Evolutionary conservation across 2,888 invertebrate genomes (phyloP).

Genomic region (Lepidochrysops patricia): DNA sequence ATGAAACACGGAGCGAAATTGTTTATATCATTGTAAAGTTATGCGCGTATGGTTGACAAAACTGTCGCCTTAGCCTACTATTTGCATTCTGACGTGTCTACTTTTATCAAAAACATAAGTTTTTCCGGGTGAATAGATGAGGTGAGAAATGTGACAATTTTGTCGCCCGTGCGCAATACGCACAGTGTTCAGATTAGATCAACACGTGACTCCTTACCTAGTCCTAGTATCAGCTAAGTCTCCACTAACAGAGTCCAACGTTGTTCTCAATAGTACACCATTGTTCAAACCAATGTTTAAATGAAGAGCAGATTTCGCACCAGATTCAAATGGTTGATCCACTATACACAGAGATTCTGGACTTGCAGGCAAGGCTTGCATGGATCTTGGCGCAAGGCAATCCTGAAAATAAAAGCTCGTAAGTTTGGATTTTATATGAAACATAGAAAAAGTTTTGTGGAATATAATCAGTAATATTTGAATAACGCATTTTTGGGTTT

Average conservation of each 20-base stretch:
- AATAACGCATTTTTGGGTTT: conserved; percentile 70
- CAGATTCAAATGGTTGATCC: conserved; percentile 82
- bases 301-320: conserved; percentile 84
- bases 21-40: conserved; percentile 52
- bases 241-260: conserved; percentile 95
- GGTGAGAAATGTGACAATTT: no score
- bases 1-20: conserved; percentile 76
- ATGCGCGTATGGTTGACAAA: no score
- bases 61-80: no score
- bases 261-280: conserved; percentile 93
- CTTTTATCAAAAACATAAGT: no score
- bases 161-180: no score
- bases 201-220: conserved; percentile 56
- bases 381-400: conserved; percentile 94
- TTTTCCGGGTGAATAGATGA: no score
- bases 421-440: conserved; percentile 1
- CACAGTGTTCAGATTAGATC: no score
- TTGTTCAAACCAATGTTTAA: conserved; percentile 98
- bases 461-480: conserved; percentile 46
- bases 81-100: no score
- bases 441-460: neutral
- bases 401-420: conserved; percentile 70
- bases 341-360: conserved; percentile 98
- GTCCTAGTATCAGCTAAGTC: conserved; percentile 98
- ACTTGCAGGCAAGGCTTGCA: conserved; percentile 96